Base-by-base conservation (phyloP, 2,797 vertebrate species). In the Smutsia temminckii region DNA sequence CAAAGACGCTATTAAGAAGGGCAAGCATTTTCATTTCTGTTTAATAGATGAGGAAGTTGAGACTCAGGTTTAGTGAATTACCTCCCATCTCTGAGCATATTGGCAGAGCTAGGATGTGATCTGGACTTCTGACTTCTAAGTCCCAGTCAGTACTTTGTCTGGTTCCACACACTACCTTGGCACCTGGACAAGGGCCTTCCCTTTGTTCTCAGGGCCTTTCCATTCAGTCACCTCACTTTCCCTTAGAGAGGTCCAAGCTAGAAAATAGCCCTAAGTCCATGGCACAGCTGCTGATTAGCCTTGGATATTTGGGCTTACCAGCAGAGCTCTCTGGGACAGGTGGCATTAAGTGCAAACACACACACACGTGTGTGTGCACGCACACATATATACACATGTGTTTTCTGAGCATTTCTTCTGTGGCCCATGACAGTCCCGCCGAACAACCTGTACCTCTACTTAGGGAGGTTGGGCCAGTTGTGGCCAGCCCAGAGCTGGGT, bases 261-360 rank as follows among this genome's bases (percentile, higher is more conserved):
- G 68, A 63, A 93, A 89, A 78, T 87, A 69, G 51, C 46, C 42
- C 57, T 83, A 53, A 46, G 89, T 81, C 68, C 13, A 8, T 57
- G 55, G n/a, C 25, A 11, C 20, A 66, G 29, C 20, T n/a, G 87
- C n/a, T 83, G 18, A 40, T 89, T 94, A 81, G 74, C 46, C 57
- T 95, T 53, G 85, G 77, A 63, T 92, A 49, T 57, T 85, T 77
- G 69, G 80, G 74, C 93, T 96, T 95, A 55, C 40, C 42, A 49
- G 23, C 40, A 89, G 85, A 85, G 66, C 49, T 32, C 29, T 85
- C 46, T 46, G 46, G 46, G 46, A 46, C 46, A 46, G 46, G 46
- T 46, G 9, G 46, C 46, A 46, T 46, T 46, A 46, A 46, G 46
- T 46, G 46, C 46, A 46, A 46, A 46, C 46, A 46, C 37, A 32